Evolutionary conservation across 2,888 invertebrate species (phyloP).

Genomic region (Papilio protenor): DNA sequence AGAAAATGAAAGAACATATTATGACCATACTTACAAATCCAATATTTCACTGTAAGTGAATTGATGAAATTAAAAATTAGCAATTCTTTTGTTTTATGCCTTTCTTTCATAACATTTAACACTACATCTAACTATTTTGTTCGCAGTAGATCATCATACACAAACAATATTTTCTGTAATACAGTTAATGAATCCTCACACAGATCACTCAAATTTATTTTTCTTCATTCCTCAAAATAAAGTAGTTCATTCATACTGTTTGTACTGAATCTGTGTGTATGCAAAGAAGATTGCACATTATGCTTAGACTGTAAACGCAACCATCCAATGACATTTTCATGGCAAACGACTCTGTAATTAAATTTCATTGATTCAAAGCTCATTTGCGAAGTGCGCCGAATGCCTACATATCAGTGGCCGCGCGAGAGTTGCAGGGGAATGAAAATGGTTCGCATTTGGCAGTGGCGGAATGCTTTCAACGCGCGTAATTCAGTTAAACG

Average conservation of each 20-base stretch:
- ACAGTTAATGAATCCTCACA: neutral
- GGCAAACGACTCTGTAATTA: constrained; percentile 62
- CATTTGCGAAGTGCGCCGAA: constrained; percentile 71
- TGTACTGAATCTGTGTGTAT: neutral
- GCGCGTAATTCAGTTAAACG: constrained; percentile 83
- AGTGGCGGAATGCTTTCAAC: constrained; percentile 78
- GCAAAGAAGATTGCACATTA: constrained; percentile 13
- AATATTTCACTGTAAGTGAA: neutral
- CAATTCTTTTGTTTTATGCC: neutral
- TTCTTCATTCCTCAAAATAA: neutral
- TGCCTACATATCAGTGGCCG: constrained; percentile 68
- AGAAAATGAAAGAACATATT: neutral
- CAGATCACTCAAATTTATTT: neutral
- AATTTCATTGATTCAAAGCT: constrained; percentile 67
- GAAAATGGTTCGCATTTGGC: constrained; percentile 70
- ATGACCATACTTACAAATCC: neutral
- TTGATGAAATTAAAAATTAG: neutral
- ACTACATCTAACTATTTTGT: neutral
- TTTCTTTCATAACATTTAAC: neutral
- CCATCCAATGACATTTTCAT: constrained; percentile 42
- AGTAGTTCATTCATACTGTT: neutral
- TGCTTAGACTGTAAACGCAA: constrained; percentile 18
- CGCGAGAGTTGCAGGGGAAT: constrained; percentile 63
- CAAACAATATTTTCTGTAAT: neutral
- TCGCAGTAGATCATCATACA: neutral